Conservation (phyloP, 2,888 invertebrate genomes). For the Leptarthrus brevirostris region DNA sequence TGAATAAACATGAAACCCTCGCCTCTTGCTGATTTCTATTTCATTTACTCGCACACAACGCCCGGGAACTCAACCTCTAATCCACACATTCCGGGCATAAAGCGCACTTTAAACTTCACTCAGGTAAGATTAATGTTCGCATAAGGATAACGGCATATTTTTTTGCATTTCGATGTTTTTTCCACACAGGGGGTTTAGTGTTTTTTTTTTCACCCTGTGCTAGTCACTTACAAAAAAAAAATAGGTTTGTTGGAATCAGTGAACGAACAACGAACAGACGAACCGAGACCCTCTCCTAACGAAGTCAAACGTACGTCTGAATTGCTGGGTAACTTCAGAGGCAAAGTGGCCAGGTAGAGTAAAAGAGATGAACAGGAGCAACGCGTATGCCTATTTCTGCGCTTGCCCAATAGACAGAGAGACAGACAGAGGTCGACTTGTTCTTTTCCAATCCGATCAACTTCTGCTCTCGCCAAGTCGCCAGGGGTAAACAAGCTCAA, state of each 20-base stretch:
- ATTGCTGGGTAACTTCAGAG: not conserved
- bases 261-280: constrained; percentile 21
- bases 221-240: not conserved
- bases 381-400: not conserved
- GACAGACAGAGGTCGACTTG: not conserved
- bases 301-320: constrained; percentile 46
- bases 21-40: not conserved
- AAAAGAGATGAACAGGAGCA: constrained; percentile 24
- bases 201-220: constrained; percentile 25
- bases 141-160: not conserved
- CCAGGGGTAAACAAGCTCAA: not conserved
- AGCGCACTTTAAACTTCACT: constrained; percentile 26
- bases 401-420: not conserved
- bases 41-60: not conserved
- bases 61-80: not conserved
- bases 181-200: not conserved
- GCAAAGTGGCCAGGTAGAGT: constrained; percentile 8
- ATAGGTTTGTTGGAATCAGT: not conserved
- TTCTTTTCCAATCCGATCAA: not conserved
- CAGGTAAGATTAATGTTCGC: constrained; percentile 13
- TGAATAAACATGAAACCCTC: not conserved
- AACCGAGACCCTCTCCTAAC: constrained; percentile 21
- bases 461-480: not conserved
- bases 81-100: constrained; percentile 26
- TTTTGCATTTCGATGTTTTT: not conserved